These are phyloP conservation scores for Caenorhabditis imperialis DNA, from an alignment of 2,888 invertebrate species.

Conservation along the genomic window DNA sequence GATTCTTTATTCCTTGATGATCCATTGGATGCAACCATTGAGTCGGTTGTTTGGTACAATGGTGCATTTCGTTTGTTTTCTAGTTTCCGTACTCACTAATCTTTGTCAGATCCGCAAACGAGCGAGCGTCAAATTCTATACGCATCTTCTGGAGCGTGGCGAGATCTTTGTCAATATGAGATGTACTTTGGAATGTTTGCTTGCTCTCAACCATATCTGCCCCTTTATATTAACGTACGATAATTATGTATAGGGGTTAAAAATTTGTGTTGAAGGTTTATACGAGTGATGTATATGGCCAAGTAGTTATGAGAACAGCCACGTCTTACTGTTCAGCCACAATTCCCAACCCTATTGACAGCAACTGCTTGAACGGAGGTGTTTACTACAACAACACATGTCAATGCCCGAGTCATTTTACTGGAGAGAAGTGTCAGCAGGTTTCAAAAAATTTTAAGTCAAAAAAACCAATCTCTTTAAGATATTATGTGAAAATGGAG, in stretches of 20 bases:
- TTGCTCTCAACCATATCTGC: conserved; percentile 54
- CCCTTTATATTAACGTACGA: conserved; percentile 59
- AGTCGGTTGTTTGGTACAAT: conserved; percentile 57
- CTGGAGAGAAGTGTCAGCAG: conserved; percentile 60
- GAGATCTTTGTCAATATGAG: conserved; percentile 68
- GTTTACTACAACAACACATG: conserved; percentile 61
- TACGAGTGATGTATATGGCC: conserved; percentile 58
- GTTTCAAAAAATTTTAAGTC: not conserved
- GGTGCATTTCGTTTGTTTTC: too few relatives aligned
- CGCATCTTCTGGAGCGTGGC: conserved; percentile 67
- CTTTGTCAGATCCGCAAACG: conserved; percentile 29
- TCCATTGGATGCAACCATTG: conserved; percentile 51
- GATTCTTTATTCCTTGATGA: conserved; percentile 57
- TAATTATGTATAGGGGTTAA: not conserved
- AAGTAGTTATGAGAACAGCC: conserved; percentile 57
- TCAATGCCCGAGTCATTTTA: conserved; percentile 58
- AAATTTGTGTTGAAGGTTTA: conserved; percentile 41
- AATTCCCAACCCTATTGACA: conserved; percentile 45
- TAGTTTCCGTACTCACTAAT: too few relatives aligned
- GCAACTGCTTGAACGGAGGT: conserved; percentile 67
- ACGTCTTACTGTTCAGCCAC: conserved; percentile 62
- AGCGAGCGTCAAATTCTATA: conserved; percentile 61
- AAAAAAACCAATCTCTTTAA: not conserved
- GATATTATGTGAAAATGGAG: conserved; percentile 57
- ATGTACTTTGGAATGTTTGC: conserved; percentile 69